Percentiles rank a stretch among this genome's conserved stretches.
These are phyloP conservation scores for Paguma larvata DNA, from an alignment of 2,797 vertebrate genomes.

Conservation along the genomic window DNA sequence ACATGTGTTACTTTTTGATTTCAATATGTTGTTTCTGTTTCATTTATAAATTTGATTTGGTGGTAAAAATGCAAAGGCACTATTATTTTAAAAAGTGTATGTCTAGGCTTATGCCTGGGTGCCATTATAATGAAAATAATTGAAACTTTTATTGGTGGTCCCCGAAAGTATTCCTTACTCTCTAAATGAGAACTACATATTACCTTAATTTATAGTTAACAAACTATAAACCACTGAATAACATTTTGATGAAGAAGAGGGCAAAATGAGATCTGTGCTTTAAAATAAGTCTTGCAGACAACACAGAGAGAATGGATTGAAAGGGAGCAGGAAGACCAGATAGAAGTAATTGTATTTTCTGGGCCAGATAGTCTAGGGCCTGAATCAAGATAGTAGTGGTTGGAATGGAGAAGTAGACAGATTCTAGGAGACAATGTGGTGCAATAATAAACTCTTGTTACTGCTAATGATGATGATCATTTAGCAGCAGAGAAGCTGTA, in stretches of 20 bases:
- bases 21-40: not conserved
- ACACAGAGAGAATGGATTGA: fast-evolving
- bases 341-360: not conserved
- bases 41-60: not conserved
- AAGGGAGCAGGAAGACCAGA: not conserved
- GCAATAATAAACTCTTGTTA: constrained; percentile 72
- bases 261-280: not conserved
- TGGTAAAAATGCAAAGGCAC: not conserved
- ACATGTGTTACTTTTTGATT: constrained; percentile 1
- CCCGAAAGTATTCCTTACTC: constrained; percentile 45
- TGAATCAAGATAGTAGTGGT: not conserved
- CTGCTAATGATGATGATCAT: constrained; percentile 61
- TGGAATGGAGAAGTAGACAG: constrained; percentile 24
- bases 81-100: not conserved
- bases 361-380: not conserved
- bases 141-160: not conserved
- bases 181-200: not conserved
- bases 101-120: not conserved
- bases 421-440: constrained; percentile 44
- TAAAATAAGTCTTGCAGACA: not conserved
- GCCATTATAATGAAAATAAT: constrained; percentile 10
- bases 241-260: not conserved
- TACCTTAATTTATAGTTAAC: not conserved
- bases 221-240: not conserved
- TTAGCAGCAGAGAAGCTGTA: constrained; percentile 61